Base-by-base conservation (phyloP, 2,113 vertebrate genomes). In the Eulacestoma nigropectus region DNA sequence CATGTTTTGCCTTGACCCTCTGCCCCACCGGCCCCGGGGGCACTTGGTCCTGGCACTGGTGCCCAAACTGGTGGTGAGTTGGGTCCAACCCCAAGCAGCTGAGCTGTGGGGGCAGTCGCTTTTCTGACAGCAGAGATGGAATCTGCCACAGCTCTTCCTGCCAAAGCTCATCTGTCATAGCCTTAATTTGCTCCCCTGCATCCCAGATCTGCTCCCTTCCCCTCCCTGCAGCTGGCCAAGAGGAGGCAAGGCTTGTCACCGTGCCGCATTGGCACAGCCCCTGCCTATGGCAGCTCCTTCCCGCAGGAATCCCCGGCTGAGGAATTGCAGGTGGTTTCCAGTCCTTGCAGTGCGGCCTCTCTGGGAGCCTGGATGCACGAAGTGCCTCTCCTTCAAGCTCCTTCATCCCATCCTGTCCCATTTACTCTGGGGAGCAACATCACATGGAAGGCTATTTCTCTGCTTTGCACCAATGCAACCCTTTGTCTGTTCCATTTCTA, bases 271-370 rank as follows among this genome's bases (percentile, higher is more conserved):
- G 80, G 72, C 9, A 6, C 76, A 62, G 32, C 8, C 70, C 33
- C 22, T 8, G 62, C 42, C 57, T 2, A 2, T 3, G 3, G 64
- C 75, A 77, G 13, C 67, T 25, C 42, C 29, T 83, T 87, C 78
- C 63, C 2, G 0, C 0, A n/a, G 79, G 88, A 94, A 88, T 84
- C 49, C 75, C 90, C 29, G 0, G 7, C 69, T 86, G 33, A 63
- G 83, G 64, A 90, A 78, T 9, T 72, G 60, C 52, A 75, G 95
- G 95, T 90, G 88, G 6, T 95, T 96, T 96, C 90, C 96, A 87
- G 44, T 4, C 56, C 76, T 56, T 52, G 37, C 44, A 92, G 32
- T 1, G 0, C 25, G 52, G 53, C 62, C 62, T 60, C 2, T 0
- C 44, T 49, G 44, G 69, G 20, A 64, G 29, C 32, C 57, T 52